phyloP scores from a whole-genome alignment of 2,113 vertebrate genomes.

The Mus musculus region DNA sequence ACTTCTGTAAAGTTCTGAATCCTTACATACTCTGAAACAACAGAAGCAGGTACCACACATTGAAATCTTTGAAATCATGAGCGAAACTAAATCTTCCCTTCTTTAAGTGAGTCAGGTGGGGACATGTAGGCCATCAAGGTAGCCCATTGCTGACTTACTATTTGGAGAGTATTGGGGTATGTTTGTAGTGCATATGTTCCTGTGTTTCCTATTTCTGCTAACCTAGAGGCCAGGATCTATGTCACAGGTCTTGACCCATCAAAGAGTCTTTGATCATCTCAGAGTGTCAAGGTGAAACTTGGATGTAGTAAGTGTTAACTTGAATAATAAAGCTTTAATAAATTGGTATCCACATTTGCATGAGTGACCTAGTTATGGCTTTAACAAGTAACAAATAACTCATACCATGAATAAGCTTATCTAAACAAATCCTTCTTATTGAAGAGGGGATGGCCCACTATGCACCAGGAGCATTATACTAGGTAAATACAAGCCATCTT shows the following conservation, averaged over 20 bases:
- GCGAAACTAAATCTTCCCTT: background rate
- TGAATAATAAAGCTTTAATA: conserved; percentile 51
- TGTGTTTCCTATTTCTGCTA: background rate
- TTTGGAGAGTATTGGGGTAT: background rate
- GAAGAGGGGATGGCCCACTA: conserved; percentile 56
- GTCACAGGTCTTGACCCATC: background rate
- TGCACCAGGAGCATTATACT: conserved; percentile 46
- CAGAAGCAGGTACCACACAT: background rate
- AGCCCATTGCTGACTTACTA: background rate
- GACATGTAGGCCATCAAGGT: too few species aligned
- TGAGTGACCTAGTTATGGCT: conserved; percentile 39
- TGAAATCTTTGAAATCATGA: background rate
- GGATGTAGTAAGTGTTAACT: conserved; percentile 6
- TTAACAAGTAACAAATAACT: conserved; percentile 46
- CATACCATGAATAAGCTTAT: background rate
- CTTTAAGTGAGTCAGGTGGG: background rate
- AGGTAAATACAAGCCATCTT: conserved; percentile 64
- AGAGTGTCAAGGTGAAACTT: background rate
- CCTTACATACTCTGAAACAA: background rate
- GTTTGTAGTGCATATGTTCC: background rate
- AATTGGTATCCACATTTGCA: conserved; percentile 12
- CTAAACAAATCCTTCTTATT: conserved; percentile 48
- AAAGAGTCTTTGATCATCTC: background rate
- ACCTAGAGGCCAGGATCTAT: background rate
- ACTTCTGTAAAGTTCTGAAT: background rate